Percentiles rank a stretch among this genome's conserved stretches.
phyloP scores from a whole-genome alignment of 2,888 invertebrate genomes.

The Deroplatys truncata region DNA sequence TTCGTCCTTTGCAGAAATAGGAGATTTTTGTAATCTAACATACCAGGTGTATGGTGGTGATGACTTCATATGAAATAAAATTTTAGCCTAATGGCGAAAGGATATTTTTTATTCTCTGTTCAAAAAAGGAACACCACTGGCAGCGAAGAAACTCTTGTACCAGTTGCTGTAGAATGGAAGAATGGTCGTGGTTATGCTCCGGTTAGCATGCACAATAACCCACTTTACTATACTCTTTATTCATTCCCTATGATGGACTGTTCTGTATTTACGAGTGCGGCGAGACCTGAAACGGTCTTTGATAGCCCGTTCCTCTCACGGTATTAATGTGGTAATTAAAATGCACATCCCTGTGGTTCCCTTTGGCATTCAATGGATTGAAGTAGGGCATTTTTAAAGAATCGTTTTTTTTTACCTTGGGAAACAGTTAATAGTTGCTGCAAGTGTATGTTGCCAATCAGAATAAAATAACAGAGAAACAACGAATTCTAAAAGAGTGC shows the following conservation, averaged over 20 bases:
- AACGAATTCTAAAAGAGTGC: too few relatives aligned
- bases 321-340: neutral
- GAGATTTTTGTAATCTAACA: too few relatives aligned
- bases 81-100: too few relatives aligned
- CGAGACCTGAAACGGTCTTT: neutral
- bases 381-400: neutral
- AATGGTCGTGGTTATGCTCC: neutral
- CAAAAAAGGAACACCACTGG: too few relatives aligned
- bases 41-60: too few relatives aligned
- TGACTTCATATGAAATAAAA: too few relatives aligned
- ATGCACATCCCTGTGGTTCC: neutral
- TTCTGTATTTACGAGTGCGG: neutral
- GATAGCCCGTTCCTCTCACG: neutral
- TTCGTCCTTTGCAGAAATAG: too few relatives aligned
- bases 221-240: neutral
- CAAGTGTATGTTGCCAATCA: too few relatives aligned
- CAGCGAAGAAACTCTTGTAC: too few relatives aligned
- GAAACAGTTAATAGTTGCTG: too few relatives aligned
- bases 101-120: too few relatives aligned
- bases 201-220: neutral
- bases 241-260: neutral
- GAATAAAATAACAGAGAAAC: too few relatives aligned
- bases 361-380: neutral
- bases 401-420: neutral
- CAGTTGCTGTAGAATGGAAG: neutral